Evolutionary conservation across 2,113 vertebrate genomes (phyloP).

Genomic region (Gadus macrocephalus): DNA sequence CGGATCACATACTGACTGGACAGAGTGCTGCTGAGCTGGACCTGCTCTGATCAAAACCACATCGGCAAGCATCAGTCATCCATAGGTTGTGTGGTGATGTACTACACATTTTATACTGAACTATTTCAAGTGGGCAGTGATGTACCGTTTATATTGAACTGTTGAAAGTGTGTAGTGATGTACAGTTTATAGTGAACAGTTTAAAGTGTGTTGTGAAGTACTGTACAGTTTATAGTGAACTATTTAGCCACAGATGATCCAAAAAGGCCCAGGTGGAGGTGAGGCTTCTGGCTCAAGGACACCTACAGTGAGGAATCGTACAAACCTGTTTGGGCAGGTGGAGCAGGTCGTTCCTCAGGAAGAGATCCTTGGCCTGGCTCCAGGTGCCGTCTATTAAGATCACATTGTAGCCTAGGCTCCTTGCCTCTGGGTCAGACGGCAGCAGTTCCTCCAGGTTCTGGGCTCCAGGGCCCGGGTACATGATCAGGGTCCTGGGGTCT

Average conservation of each 20-base stretch:
- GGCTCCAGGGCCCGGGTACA: slow-evolving; percentile 89
- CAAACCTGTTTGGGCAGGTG: slow-evolving; percentile 87
- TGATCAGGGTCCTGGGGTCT: slow-evolving; percentile 80
- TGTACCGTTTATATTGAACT: too few relatives aligned
- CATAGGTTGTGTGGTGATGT: too few relatives aligned
- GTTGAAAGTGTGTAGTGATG: too few relatives aligned
- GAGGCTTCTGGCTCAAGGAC: too few relatives aligned
- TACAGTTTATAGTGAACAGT: too few relatives aligned
- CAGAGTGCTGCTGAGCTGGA: slow-evolving; percentile 82
- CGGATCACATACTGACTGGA: slow-evolving; percentile 97
- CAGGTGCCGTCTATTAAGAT: slow-evolving; percentile 96
- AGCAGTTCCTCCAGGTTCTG: slow-evolving; percentile 76
- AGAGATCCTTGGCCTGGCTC: slow-evolving; percentile 98
- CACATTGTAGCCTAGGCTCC: slow-evolving; percentile 71
- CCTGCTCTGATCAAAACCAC: slow-evolving; percentile 67
- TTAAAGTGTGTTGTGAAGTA: too few relatives aligned
- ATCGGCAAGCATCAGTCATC: not conserved
- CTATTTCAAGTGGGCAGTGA: too few relatives aligned
- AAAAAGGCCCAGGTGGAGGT: too few relatives aligned
- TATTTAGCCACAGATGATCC: too few relatives aligned
- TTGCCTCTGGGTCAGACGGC: slow-evolving; percentile 55
- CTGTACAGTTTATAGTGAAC: too few relatives aligned
- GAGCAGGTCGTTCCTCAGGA: slow-evolving; percentile 90
- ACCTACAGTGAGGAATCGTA: not conserved
- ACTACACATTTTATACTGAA: too few relatives aligned